Conservation (phyloP, 2,113 vertebrate genomes). For the Channa maculata region DNA sequence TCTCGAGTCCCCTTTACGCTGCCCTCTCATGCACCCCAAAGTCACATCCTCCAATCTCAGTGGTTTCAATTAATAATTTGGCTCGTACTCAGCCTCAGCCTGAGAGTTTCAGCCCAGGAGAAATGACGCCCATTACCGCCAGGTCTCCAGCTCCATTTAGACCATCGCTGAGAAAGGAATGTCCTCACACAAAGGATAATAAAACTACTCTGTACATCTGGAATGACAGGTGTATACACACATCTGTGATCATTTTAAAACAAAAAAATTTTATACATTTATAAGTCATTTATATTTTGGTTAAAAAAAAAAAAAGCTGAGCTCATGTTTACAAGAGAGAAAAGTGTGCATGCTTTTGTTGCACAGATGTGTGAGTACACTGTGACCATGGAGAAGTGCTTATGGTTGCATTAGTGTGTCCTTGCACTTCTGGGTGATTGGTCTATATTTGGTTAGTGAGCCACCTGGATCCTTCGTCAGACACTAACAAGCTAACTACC, state of each 20-base stretch:
- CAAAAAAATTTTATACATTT: too few species aligned
- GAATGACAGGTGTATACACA: conserved; percentile 18
- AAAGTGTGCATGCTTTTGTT: conserved; percentile 9
- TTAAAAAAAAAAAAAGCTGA: neutral
- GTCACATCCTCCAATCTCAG: conserved; percentile 37
- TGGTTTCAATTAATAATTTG: conserved; percentile 71
- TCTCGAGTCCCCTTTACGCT: conserved; percentile 35
- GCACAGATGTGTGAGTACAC: neutral
- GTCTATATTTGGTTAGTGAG: conserved; percentile 54
- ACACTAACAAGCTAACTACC: conserved; percentile 46
- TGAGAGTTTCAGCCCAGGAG: conserved; percentile 62
- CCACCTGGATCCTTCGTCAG: conserved; percentile 33
- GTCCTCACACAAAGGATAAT: conserved; percentile 33
- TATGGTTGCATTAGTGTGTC: conserved; percentile 33
- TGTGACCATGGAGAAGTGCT: conserved; percentile 6
- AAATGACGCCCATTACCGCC: conserved; percentile 67
- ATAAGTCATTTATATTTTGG: conserved; percentile 1
- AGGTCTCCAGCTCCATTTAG: conserved; percentile 63
- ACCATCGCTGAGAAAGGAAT: conserved; percentile 27
- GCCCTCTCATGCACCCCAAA: conserved; percentile 33
- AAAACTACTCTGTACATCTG: conserved; percentile 9
- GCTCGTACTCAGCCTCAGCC: conserved; percentile 46
- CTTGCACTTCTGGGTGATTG: conserved; percentile 37
- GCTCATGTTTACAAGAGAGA: neutral
- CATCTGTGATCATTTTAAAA: conserved; percentile 20